These are phyloP conservation scores for Hydractinia echinata DNA, from an alignment of 30 jellyfish, hydroid and myxozoan genomes.

Conservation along the genomic window DNA sequence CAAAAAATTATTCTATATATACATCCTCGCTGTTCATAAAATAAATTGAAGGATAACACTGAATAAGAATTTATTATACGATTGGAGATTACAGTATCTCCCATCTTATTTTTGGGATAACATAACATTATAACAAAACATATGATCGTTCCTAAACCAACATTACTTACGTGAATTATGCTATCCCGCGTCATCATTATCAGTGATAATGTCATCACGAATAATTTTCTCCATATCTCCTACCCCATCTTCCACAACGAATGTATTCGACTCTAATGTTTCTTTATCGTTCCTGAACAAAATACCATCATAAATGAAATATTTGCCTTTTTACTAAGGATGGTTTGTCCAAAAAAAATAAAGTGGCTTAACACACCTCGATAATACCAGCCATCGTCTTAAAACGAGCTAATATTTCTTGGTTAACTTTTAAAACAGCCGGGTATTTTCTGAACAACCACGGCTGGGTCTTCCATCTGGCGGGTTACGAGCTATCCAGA, in stretches of 20 bases:
- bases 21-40: no score
- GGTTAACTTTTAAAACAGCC: slow-evolving; percentile 48
- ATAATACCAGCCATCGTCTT: slow-evolving; percentile 93
- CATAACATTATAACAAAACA: no score
- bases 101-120: no score
- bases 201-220: slow-evolving; percentile 61
- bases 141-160: no score
- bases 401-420: slow-evolving; percentile 83
- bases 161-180: slow-evolving; percentile 54
- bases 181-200: slow-evolving; percentile 76
- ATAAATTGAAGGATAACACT: no score
- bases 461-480: slow-evolving; percentile 93
- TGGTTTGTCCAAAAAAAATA: not conserved
- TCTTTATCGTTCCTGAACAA: slow-evolving; percentile 10
- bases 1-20: no score
- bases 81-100: no score
- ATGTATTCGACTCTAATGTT: not conserved
- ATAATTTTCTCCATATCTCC: slow-evolving; percentile 64
- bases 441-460: slow-evolving; percentile 47
- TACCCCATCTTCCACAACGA: slow-evolving; percentile 72
- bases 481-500: slow-evolving; percentile 72
- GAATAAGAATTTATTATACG: no score
- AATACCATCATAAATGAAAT: not conserved
- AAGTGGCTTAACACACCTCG: slow-evolving; percentile 39
- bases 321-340: not conserved